Conservation (phyloP, 2,113 vertebrate genomes). For the Scartelaos histophorus region DNA sequence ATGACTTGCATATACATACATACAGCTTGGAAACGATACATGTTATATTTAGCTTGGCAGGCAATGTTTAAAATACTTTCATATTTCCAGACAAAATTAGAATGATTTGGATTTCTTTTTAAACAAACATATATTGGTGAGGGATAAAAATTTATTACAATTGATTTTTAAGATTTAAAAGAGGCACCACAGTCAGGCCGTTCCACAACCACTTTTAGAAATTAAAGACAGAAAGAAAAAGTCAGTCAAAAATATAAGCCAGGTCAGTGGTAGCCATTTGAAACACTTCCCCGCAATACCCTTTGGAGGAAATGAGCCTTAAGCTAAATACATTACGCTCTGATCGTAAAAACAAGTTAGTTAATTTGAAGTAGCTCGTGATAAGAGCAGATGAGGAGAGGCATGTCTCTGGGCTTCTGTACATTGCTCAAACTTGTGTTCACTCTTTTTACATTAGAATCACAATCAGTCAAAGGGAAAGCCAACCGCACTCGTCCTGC, state of each 20-base stretch:
- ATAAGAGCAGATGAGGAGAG: slow-evolving; percentile 35
- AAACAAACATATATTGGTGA: neutral
- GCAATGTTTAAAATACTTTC: neutral
- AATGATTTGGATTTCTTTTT: neutral
- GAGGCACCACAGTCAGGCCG: too few relatives aligned
- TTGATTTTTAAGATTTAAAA: neutral
- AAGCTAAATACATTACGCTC: slow-evolving; percentile 9
- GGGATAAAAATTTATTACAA: too few relatives aligned
- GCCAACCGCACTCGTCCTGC: slow-evolving; percentile 51
- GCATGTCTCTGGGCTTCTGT: slow-evolving; percentile 47
- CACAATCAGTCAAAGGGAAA: slow-evolving; percentile 65
- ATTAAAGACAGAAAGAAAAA: too few relatives aligned
- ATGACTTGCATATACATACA: neutral
- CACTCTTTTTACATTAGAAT: slow-evolving; percentile 66
- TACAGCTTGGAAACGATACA: neutral
- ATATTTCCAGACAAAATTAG: neutral
- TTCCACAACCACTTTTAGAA: too few relatives aligned
- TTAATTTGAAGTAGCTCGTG: slow-evolving; percentile 35
- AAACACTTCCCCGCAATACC: neutral
- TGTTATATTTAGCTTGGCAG: too few relatives aligned
- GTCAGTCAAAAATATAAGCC: neutral
- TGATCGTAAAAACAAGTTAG: neutral
- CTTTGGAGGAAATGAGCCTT: neutral
- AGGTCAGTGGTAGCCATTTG: neutral
- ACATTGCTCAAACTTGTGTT: slow-evolving; percentile 60